A percentile compares a stretch with the other conserved stretches of the same genome.
These are phyloP conservation scores for Apodemia zela DNA, from an alignment of 2,888 invertebrate species.

Conservation along the genomic window DNA sequence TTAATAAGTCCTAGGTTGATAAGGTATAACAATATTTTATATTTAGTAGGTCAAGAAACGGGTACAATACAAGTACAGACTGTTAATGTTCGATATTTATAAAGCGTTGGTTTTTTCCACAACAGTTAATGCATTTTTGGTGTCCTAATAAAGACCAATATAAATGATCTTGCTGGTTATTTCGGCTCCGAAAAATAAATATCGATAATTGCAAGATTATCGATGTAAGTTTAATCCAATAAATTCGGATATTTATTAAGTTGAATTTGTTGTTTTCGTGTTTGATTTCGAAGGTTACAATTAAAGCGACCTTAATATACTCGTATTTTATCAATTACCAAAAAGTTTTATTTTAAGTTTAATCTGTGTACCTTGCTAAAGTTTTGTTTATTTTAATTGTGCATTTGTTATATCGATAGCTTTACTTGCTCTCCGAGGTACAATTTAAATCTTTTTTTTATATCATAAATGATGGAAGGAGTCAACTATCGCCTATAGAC, in stretches of 20 bases:
- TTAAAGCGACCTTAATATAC: background rate
- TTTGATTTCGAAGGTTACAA: background rate
- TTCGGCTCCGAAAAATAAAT: no score
- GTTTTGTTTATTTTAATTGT: no score
- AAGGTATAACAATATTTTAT: slow-evolving; percentile 3
- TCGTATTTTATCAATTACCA: background rate
- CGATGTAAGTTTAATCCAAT: background rate
- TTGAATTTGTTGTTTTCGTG: background rate
- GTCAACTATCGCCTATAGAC: no score
- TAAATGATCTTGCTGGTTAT: no score
- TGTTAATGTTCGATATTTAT: slow-evolving; percentile 10
- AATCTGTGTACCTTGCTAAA: no score
- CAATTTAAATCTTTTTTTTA: no score
- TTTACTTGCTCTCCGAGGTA: no score
- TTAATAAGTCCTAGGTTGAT: background rate
- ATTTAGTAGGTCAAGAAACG: slow-evolving; percentile 20
- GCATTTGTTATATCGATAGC: no score
- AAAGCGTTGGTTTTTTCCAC: slow-evolving; percentile 18
- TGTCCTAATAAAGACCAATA: no score
- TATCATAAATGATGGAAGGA: no score
- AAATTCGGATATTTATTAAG: slow-evolving; percentile 3
- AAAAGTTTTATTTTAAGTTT: background rate
- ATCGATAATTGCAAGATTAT: no score
- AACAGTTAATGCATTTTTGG: background rate
- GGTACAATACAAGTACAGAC: slow-evolving; percentile 9